Conservation (phyloP, 1,140 invertebrate genomes). For the Eurosta solidaginis region DNA sequence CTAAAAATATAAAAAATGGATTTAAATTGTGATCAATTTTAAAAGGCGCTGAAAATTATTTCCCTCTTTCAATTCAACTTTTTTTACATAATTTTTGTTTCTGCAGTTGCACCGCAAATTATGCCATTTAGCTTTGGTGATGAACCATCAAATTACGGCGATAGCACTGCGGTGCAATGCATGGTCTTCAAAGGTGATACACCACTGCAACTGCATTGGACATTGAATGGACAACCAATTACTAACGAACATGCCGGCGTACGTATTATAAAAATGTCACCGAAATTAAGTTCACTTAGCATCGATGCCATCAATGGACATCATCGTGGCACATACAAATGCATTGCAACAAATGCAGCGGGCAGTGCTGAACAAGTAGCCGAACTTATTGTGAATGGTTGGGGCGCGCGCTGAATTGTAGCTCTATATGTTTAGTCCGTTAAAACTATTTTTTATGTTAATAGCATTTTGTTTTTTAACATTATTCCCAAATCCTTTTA, state of each 20-base stretch:
- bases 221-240: slow-evolving; percentile 67
- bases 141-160: slow-evolving; percentile 70
- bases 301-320: slow-evolving; percentile 72
- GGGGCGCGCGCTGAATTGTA: slow-evolving; percentile 40
- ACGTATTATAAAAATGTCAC: slow-evolving; percentile 64
- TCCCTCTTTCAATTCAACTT: background rate
- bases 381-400: slow-evolving; percentile 70
- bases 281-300: slow-evolving; percentile 70
- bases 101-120: slow-evolving; percentile 69
- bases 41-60: no score
- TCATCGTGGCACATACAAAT: slow-evolving; percentile 76
- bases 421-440: background rate
- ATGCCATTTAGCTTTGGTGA: slow-evolving; percentile 75
- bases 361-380: slow-evolving; percentile 69
- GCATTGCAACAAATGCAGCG: slow-evolving; percentile 69
- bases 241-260: slow-evolving; percentile 60
- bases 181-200: slow-evolving; percentile 76
- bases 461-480: background rate
- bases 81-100: background rate
- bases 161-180: slow-evolving; percentile 69
- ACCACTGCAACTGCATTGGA: slow-evolving; percentile 76
- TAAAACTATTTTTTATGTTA: background rate
- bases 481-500: background rate
- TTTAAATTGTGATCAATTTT: no score
- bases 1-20: background rate